Base-by-base conservation (phyloP, 2,888 invertebrate species). In the Chouioia cunea region DNA sequence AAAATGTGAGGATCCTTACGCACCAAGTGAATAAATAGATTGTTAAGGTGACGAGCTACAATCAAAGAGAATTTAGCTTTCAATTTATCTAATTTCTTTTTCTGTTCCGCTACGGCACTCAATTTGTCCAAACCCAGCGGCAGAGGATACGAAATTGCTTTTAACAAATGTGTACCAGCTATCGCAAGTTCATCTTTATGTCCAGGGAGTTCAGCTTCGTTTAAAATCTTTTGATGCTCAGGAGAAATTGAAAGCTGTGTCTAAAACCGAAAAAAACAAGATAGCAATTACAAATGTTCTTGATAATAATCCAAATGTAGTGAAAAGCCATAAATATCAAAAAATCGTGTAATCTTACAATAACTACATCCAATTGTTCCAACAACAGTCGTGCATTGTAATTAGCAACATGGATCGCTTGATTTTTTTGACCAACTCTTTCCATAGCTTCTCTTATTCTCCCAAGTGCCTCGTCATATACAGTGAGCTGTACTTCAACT, bases 21-120 rank as follows among this genome's bases (percentile, higher is more conserved):
- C 79, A 85, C 97, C 87, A 97, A 91, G 87, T 98, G 97, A 80
- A 97, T 96, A 78, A 99, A 96, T 63, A 96, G 89, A 87, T 98
- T 97, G 85, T 97, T 97, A 62, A 99, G 89, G 85, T 98, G 97
- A 20, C 97, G 90, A 72, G 94, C 93, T 65, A 98, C 90, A 54
- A 93, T 91, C 67, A 92, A 90, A 0, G 96, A 93, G 84, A 96
- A 96, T 83, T 92, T 92, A 47, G 90, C 90, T 81, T 92, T 91
- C 80, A 93, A 90, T 80, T 92, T 93, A 74, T 93, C 93, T 76
- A 95, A 91, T 54, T 92, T 89, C 79, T 92, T 90, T 78, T 91
- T 90, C 83, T 95, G 95, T 83, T 95, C 95, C 80, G 93, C 91
- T 0, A 94, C 93, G 15, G 95, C 94, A 54, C 90, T 89, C 85